phyloP scores from a whole-genome alignment of 2,888 invertebrate species.

The Acleris cristana region DNA sequence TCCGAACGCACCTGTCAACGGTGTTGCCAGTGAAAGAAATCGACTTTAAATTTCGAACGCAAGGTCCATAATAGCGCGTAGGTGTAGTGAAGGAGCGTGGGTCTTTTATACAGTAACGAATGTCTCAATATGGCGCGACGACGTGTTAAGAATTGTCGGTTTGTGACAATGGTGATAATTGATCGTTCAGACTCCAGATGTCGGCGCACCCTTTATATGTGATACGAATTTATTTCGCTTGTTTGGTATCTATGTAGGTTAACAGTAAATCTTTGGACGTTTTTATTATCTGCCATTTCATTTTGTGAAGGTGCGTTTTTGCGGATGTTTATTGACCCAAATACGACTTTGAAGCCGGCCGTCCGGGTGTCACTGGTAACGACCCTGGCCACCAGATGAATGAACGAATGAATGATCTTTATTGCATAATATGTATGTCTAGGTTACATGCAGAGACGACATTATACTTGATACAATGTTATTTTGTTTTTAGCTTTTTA shows the following conservation, averaged over 20 bases:
- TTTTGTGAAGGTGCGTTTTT: conserved; percentile 34
- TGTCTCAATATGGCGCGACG: conserved; percentile 66
- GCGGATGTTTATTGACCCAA: conserved; percentile 43
- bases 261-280: conserved; percentile 65
- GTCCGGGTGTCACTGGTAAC: conserved; percentile 24
- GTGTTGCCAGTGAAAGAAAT: conserved; percentile 45
- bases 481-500: no score
- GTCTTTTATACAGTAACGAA: conserved; percentile 50
- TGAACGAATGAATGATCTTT: no score
- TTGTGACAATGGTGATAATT: conserved; percentile 75
- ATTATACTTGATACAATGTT: no score
- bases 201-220: conserved; percentile 66
- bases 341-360: conserved; percentile 25
- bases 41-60: conserved; percentile 50
- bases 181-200: conserved; percentile 76
- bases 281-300: conserved; percentile 49
- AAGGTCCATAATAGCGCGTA: conserved; percentile 48
- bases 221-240: conserved; percentile 63
- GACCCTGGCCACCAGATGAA: not conserved
- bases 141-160: conserved; percentile 67
- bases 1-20: conserved; percentile 76
- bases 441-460: no score
- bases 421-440: no score
- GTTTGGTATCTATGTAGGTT: conserved; percentile 62
- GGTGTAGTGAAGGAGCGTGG: conserved; percentile 49